Evolutionary conservation across 2,888 invertebrate species (phyloP).

Genomic region (Petrolisthes cinctipes): DNA sequence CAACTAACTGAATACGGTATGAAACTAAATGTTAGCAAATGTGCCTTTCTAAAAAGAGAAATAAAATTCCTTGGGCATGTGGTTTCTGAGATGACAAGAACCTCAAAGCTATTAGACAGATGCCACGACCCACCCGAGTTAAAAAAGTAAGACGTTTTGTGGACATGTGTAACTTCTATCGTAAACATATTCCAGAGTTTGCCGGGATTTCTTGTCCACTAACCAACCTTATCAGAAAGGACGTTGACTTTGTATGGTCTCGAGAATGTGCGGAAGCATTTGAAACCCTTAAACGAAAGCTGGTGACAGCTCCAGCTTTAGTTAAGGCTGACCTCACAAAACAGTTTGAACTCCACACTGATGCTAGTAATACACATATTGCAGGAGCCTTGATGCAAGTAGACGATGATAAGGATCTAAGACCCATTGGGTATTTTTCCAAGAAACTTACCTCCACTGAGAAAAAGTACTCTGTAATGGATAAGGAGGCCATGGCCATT

Average conservation of each 20-base stretch:
- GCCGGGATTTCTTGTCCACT: background rate
- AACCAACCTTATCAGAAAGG: background rate
- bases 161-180: constrained; percentile 1
- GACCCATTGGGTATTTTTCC: constrained; percentile 12
- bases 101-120: background rate
- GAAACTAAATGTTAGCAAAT: constrained; percentile 19
- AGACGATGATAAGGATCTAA: background rate
- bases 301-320: background rate
- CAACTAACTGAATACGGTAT: background rate
- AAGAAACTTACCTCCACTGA: background rate
- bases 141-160: constrained; percentile 22
- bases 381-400: constrained; percentile 7
- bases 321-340: background rate
- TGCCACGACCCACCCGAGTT: background rate
- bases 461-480: background rate
- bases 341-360: background rate
- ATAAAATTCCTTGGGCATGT: constrained; percentile 25
- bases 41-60: background rate
- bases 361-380: background rate
- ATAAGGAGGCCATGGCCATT: background rate
- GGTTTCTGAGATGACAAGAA: constrained; percentile 14
- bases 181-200: background rate
- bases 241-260: background rate
- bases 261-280: background rate
- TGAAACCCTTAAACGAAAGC: background rate